These are phyloP conservation scores for Grammomys dolichurus DNA, from an alignment of 2,113 vertebrate species.

Conservation along the genomic window DNA sequence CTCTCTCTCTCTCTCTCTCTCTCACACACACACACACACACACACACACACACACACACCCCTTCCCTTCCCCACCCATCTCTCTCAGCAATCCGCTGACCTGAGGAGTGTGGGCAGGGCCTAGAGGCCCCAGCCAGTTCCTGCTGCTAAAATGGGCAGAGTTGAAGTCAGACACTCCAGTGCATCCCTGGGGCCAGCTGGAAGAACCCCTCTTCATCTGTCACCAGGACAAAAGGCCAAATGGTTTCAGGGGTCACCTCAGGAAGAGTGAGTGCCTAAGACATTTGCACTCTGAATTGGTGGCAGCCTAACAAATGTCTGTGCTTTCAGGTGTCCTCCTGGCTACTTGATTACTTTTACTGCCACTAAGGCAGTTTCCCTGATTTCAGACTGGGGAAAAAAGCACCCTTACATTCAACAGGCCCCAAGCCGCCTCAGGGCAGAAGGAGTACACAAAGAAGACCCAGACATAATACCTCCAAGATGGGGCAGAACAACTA, in stretches of 20 bases:
- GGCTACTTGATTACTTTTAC: conserved; percentile 42
- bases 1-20: not conserved
- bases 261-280: not conserved
- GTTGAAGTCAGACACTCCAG: not conserved
- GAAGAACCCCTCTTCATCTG: not conserved
- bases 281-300: conserved; percentile 10
- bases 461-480: not conserved
- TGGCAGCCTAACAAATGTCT: conserved; percentile 28
- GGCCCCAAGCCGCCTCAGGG: not conserved
- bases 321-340: conserved; percentile 58
- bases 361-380: not conserved
- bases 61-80: not conserved
- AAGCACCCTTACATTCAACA: not conserved
- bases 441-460: not conserved
- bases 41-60: too few species aligned
- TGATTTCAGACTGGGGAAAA: not conserved
- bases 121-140: not conserved
- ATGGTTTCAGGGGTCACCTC: not conserved
- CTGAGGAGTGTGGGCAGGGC: not conserved
- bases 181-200: not conserved
- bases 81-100: too few species aligned
- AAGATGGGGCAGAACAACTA: accelerated
- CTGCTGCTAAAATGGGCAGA: not conserved
- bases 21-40: too few species aligned
- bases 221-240: not conserved